These are phyloP conservation scores for Molorchus minor DNA, from an alignment of 2,888 invertebrate species.

Conservation along the genomic window DNA sequence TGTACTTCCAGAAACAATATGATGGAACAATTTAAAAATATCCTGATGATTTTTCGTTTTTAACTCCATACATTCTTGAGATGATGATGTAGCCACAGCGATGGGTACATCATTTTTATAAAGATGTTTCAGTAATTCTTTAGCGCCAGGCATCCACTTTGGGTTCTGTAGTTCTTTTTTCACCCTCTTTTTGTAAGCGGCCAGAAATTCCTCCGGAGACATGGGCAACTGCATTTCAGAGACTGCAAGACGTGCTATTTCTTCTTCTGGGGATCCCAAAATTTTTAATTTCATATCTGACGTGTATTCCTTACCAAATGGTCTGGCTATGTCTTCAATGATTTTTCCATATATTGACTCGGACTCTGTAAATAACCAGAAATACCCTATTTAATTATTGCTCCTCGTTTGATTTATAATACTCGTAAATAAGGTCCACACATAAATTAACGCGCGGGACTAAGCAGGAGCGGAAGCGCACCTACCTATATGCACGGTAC, in stretches of 20 bases:
- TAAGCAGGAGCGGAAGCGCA: too few species aligned
- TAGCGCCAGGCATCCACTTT: constrained; percentile 68
- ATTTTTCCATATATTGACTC: constrained; percentile 82
- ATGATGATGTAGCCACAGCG: constrained; percentile 76
- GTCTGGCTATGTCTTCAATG: constrained; percentile 72
- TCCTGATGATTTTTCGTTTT: constrained; percentile 66
- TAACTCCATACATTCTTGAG: constrained; percentile 65
- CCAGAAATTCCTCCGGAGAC: constrained; percentile 68
- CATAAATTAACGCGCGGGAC: too few species aligned
- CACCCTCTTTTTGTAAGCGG: constrained; percentile 63
- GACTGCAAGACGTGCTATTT: constrained; percentile 66
- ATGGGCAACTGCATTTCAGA: constrained; percentile 70
- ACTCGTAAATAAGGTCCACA: too few species aligned
- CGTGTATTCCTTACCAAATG: constrained; percentile 81
- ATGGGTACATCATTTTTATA: constrained; percentile 70
- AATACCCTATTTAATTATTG: too few species aligned
- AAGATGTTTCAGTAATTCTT: constrained; percentile 63
- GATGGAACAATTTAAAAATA: constrained; percentile 66
- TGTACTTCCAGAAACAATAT: constrained; percentile 70
- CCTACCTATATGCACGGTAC: too few species aligned
- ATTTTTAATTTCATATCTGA: constrained; percentile 70
- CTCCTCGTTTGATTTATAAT: too few species aligned
- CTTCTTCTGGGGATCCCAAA: constrained; percentile 65
- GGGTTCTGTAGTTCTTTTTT: constrained; percentile 66
- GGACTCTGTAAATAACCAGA: constrained; percentile 78